phyloP scores from a whole-genome alignment of 2,113 vertebrate genomes.

The Petaurus breviceps region DNA sequence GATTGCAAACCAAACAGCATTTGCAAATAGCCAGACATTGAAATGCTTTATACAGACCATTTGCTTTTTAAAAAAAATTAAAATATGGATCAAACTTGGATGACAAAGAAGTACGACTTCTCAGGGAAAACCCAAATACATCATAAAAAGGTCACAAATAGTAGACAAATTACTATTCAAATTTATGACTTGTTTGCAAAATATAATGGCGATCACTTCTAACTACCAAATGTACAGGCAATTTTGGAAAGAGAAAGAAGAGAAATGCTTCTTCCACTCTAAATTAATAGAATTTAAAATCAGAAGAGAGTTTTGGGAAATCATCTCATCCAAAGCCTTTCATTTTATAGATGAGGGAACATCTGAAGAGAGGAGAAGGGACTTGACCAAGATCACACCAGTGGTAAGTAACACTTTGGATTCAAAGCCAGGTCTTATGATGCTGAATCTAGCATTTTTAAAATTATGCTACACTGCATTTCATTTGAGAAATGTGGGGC shows the following conservation, averaged over 20 bases:
- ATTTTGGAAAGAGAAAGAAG: slow-evolving; percentile 59
- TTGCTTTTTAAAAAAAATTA: slow-evolving; percentile 81
- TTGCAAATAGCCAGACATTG: slow-evolving; percentile 71
- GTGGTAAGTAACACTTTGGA: neutral
- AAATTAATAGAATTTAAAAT: neutral
- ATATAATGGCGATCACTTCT: slow-evolving; percentile 70
- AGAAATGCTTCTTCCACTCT: slow-evolving; percentile 28
- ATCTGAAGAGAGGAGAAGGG: neutral
- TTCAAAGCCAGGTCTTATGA: neutral
- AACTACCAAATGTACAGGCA: slow-evolving; percentile 70
- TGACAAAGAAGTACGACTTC: slow-evolving; percentile 84
- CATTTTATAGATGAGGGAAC: neutral
- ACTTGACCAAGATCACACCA: neutral
- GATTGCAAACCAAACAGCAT: slow-evolving; percentile 73
- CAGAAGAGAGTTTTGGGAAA: neutral
- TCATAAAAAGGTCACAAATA: slow-evolving; percentile 82
- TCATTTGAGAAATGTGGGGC: neutral
- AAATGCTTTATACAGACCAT: slow-evolving; percentile 72
- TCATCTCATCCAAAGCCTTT: neutral
- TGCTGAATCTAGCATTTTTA: neutral
- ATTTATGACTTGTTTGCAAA: slow-evolving; percentile 85
- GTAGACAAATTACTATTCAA: slow-evolving; percentile 81
- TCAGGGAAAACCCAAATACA: slow-evolving; percentile 79
- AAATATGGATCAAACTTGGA: slow-evolving; percentile 79
- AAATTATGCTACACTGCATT: neutral